These are phyloP conservation scores for Sinodicranocentrus sp. DNA, from an alignment of 2,888 invertebrate species.

Conservation along the genomic window DNA sequence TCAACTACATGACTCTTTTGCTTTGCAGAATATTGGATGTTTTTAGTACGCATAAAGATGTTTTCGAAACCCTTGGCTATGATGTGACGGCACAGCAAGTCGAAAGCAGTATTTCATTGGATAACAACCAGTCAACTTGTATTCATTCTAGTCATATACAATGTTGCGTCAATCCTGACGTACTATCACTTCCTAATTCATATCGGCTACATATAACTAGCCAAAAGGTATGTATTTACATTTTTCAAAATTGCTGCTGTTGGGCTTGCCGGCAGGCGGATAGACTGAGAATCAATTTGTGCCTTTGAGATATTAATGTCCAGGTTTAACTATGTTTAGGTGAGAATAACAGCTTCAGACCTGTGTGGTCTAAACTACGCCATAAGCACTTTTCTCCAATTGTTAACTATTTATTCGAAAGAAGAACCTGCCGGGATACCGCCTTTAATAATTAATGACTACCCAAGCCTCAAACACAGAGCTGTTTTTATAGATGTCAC, in stretches of 20 bases:
- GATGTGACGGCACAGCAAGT: slow-evolving; percentile 78
- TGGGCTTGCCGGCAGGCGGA: no score
- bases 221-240: slow-evolving; percentile 78
- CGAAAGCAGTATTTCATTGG: slow-evolving; percentile 71
- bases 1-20: neutral
- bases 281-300: neutral
- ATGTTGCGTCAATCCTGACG: slow-evolving; percentile 80
- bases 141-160: slow-evolving; percentile 79
- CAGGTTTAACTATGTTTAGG: slow-evolving; percentile 76
- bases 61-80: slow-evolving; percentile 79
- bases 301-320: neutral
- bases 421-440: slow-evolving; percentile 78
- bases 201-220: slow-evolving; percentile 81
- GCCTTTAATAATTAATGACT: slow-evolving; percentile 81
- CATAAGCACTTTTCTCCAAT: slow-evolving; percentile 81
- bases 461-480: slow-evolving; percentile 81
- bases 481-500: slow-evolving; percentile 82
- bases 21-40: slow-evolving; percentile 79
- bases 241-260: no score
- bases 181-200: slow-evolving; percentile 80
- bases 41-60: slow-evolving; percentile 80
- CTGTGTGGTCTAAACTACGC: slow-evolving; percentile 82
- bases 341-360: slow-evolving; percentile 81
- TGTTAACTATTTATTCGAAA: slow-evolving; percentile 80
- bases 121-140: slow-evolving; percentile 65